phyloP scores from a whole-genome alignment of 2,113 vertebrate genomes.

The Cyanistes caeruleus region DNA sequence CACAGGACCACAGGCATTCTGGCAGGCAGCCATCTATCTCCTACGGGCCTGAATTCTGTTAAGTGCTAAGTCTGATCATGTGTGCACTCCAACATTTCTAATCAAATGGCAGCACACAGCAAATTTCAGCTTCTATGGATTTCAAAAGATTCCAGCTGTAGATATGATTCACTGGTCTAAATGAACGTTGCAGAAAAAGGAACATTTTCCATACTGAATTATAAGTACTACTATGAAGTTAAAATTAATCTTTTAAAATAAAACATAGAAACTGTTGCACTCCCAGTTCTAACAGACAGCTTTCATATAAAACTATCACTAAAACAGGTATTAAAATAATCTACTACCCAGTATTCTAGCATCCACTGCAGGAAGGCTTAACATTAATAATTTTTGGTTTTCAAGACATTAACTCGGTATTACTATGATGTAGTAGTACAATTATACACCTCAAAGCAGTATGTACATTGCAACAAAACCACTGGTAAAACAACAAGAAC shows the following conservation, averaged over 20 bases:
- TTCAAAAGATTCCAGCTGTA: not conserved
- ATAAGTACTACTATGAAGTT: not conserved
- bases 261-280: not conserved
- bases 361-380: not conserved
- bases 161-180: not conserved
- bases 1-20: constrained; percentile 10
- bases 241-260: not conserved
- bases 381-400: not conserved
- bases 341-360: not conserved
- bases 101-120: not conserved
- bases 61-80: not conserved
- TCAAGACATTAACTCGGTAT: not conserved
- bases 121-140: not conserved
- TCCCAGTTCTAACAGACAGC: not conserved
- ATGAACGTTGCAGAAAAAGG: fast-evolving
- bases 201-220: not conserved
- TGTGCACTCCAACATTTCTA: not conserved
- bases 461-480: not conserved
- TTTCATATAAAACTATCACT: not conserved
- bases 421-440: not conserved
- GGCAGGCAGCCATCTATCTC: constrained; percentile 16
- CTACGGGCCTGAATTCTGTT: not conserved
- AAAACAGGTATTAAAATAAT: not conserved
- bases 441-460: not conserved
- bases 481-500: not conserved